Evolutionary conservation across 1,140 invertebrate genomes (phyloP), one percentile per base, ranked within the genome.

Genomic region (Drosophila dunni): DNA sequence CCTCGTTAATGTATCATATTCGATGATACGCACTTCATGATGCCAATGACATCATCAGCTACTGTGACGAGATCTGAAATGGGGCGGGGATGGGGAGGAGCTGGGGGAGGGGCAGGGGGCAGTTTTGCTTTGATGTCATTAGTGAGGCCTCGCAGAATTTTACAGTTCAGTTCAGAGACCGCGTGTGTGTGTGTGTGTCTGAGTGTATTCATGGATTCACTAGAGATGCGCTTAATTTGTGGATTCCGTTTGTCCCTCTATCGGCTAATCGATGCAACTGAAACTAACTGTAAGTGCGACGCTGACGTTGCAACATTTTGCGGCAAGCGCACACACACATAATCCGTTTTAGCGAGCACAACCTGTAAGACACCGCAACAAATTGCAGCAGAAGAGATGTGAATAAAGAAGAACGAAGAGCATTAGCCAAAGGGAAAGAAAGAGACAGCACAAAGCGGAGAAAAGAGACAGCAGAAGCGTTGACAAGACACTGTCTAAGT

Each of bases 31-130:
- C 65, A 68, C 57, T 67, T 42, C 40, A 40, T 70, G 80, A 76
- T 82, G 80, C 71, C 71, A 74, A 74, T 83, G 80, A 83, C 80
- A 83, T 83, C 80, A 83, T 72, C 53, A 64, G 68, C 15, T 45
- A n/a, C 38, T 46, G 24, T 17, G 24, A 36, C 24, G 24, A 11
- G 29, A 15, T 7, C n/a, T 13, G 2, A 6, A 36, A 15, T 53
- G 50, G 20, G 10, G 24, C 4, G 38, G 40, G 50, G 29, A 17
- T 29, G 29, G 56, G 62, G 36, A 15, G 7, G 3, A 10, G 15
- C 2, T 3, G 29, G n/a, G 8, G 51, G 48, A 10, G 40, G 6
- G 60, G 20, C 3, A 13, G 36, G 54, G 54, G 65, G 20, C 61
- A 56, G 38, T 77, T 36, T 57, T 48, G 75, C 79, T 81, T 81